A percentile compares a stretch with the other conserved stretches of the same genome.
Evolutionary conservation across 2,888 invertebrate species (phyloP).

Genomic region (Encarsia formosa): DNA sequence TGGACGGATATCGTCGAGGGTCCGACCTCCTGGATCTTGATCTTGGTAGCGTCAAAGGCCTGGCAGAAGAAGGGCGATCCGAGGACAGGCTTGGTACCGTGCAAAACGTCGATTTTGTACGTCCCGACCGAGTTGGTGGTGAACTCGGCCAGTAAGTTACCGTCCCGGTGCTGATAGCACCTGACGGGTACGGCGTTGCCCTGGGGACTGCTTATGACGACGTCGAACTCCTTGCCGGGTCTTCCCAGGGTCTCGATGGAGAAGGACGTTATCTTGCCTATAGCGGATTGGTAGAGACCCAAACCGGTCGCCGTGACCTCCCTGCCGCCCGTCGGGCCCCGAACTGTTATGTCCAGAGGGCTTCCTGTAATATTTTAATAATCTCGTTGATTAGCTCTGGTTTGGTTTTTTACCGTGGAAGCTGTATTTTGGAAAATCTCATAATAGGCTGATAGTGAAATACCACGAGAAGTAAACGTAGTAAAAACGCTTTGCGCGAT

Average conservation of each 20-base stretch:
- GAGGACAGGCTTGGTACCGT: constrained; percentile 81
- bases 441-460: no score
- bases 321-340: constrained; percentile 64
- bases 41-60: constrained; percentile 82
- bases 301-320: constrained; percentile 74
- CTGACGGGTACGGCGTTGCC: constrained; percentile 80
- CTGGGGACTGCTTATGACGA: constrained; percentile 79
- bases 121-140: constrained; percentile 72
- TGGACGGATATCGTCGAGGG: constrained; percentile 75
- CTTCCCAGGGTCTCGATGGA: constrained; percentile 83
- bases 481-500: no score
- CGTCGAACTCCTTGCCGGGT: constrained; percentile 84
- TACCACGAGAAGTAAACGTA: no score
- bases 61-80: constrained; percentile 94
- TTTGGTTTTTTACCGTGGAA: no score
- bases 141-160: constrained; percentile 91
- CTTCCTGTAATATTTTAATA: constrained; percentile 47
- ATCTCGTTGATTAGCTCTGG: no score
- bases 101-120: constrained; percentile 73
- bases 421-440: no score
- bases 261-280: constrained; percentile 79
- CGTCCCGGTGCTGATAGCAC: constrained; percentile 95
- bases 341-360: constrained; percentile 59
- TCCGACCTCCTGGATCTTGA: constrained; percentile 72
- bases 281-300: constrained; percentile 81